phyloP scores from a whole-genome alignment of 2,888 invertebrate species.

The Eupsilia transversa region DNA sequence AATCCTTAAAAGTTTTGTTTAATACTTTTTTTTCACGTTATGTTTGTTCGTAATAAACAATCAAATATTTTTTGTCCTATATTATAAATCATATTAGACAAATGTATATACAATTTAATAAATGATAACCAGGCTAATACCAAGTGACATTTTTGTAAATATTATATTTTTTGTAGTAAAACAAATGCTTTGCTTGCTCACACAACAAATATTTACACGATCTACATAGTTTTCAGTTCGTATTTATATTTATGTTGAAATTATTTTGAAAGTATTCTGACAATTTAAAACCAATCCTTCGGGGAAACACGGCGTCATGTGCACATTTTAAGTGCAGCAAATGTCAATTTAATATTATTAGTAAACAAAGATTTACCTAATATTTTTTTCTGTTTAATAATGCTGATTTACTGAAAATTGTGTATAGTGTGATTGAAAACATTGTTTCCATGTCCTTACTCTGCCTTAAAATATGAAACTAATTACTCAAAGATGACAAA shows the following conservation, averaged over 20 bases:
- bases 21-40: not conserved
- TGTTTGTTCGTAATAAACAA: not conserved
- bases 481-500: not conserved
- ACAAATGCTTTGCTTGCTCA: not conserved
- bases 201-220: slow-evolving; percentile 21
- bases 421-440: not conserved
- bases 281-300: not conserved
- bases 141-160: slow-evolving; percentile 10
- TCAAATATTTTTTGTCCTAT: not conserved
- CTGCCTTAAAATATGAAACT: not conserved
- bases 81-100: slow-evolving; percentile 25
- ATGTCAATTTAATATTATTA: not conserved
- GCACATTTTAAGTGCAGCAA: not conserved
- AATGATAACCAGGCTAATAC: not conserved
- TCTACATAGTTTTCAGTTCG: slow-evolving; percentile 11
- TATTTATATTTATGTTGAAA: not conserved
- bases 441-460: not conserved
- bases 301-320: not conserved
- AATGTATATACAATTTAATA: slow-evolving; percentile 1
- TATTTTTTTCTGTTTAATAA: not conserved
- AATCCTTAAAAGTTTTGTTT: too few relatives aligned
- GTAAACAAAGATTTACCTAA: not conserved
- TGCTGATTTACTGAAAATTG: not conserved
- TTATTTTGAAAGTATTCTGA: not conserved
- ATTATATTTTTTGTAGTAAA: not conserved